Evolutionary conservation across 2,888 invertebrate genomes (phyloP), one percentile per base, ranked within the genome.

Genomic region (Andrena minutula): DNA sequence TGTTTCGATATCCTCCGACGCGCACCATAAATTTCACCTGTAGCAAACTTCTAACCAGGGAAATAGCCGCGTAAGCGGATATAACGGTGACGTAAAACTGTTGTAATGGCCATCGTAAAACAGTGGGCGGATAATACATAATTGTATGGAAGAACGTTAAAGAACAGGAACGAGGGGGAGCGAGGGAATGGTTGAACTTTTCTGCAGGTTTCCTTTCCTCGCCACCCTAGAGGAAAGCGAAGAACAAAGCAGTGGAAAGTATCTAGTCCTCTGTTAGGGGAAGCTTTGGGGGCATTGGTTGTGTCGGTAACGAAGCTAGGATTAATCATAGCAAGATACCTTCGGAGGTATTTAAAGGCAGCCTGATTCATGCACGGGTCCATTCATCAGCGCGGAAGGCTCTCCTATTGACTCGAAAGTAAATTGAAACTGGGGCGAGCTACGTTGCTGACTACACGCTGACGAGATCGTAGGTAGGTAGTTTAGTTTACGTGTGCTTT

Each of bases 341-440:
- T 23, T 7, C 2, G 8, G 32, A 32, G 58, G 26, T 5, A 56
- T 32, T 7, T 20, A 32, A 51, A 26, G n/a, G 47, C 20, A 51
- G 8, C 10, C 20, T 53, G 23, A 68, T 78, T 75, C 75, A 68
- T 32, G 28, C 47, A 2, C 3, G 2, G 47, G 32, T 32, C 56
- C 75, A 69, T 79, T 79, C 79, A 79, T 75, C 75, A 58, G 47
- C 3, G n/a, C 63, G 20, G 35, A 47, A 30, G 61, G 23, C 35
- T n/a, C 23, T 63, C n/a, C 61, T 70, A 63, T 75, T 61, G 70
- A 51, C 51, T 70, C 10, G 8, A 26, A 75, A 71, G 63, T 75
- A 71, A 56, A 41, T 12, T 35, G 68, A 75, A 79, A 75, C 75
- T 75, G 64, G 75, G 79, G 63, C 69, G 69, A 69, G 58, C 63